phyloP scores from a whole-genome alignment of 2,888 invertebrate genomes.

The Drosophila cracens region DNA sequence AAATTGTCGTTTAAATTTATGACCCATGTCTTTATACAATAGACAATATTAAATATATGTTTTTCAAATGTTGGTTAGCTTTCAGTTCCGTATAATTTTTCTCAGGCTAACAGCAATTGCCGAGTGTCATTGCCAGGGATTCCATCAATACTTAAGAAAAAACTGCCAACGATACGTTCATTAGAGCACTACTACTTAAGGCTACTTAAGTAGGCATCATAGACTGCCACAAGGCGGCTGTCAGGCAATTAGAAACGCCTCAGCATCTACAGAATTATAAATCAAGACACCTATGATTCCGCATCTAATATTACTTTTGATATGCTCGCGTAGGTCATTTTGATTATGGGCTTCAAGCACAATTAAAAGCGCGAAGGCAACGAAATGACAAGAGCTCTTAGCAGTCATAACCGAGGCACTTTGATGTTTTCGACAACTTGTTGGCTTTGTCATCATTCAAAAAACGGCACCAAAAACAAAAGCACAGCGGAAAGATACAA shows the following conservation, averaged over 20 bases:
- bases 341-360: slow-evolving; percentile 59
- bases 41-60: neutral
- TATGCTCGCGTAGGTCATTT: slow-evolving; percentile 47
- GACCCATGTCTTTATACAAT: slow-evolving; percentile 4
- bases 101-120: slow-evolving; percentile 27
- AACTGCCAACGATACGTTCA: slow-evolving; percentile 51
- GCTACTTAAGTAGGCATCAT: slow-evolving; percentile 59
- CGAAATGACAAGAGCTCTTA: slow-evolving; percentile 73
- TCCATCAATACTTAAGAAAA: slow-evolving; percentile 25
- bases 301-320: slow-evolving; percentile 45
- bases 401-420: slow-evolving; percentile 62
- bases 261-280: slow-evolving; percentile 43
- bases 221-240: slow-evolving; percentile 24
- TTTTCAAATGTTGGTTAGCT: slow-evolving; percentile 4
- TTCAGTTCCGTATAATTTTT: slow-evolving; percentile 47
- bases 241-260: slow-evolving; percentile 70
- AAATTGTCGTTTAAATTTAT: slow-evolving; percentile 26
- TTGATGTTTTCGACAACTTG: slow-evolving; percentile 67
- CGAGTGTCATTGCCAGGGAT: slow-evolving; percentile 37
- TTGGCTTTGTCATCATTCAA: slow-evolving; percentile 53
- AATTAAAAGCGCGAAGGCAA: slow-evolving; percentile 70
- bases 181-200: slow-evolving; percentile 31
- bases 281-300: slow-evolving; percentile 62
- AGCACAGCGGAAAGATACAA: slow-evolving; percentile 2
- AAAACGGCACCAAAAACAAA: slow-evolving; percentile 20